Base-by-base conservation (phyloP, 2,888 invertebrate genomes). In the Margaritifera margaritifera region DNA sequence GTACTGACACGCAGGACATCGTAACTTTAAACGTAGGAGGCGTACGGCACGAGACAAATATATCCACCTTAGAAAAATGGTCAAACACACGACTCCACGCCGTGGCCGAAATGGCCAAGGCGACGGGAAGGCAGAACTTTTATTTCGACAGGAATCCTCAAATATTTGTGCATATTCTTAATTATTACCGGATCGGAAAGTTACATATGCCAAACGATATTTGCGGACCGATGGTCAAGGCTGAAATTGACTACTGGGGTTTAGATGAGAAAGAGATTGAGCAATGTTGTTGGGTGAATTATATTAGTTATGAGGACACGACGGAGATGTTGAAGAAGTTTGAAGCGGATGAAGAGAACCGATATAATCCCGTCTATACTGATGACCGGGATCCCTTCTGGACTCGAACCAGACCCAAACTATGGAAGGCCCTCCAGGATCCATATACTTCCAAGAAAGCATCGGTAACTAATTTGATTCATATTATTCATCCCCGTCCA, bases 281-380 rank as follows among this genome's bases (percentile, higher is more conserved):
- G 56, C 78, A 80, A 22, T 86, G 86, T 69, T 86, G 86, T 59
- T 83, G 83, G 84, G 80, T 84, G 31, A 78, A 79, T 54, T 86
- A 86, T 63, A 84, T 81, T 20, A 79, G 77, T 57, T 80, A 80
- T 56, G 78, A 81, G 61, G 80, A 79, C 24, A 80, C 80, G 4
- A 74, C 75, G 65, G 77, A 75, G 18, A 77, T 79, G 75, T 68
- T 83, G 25, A 75, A 76, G 50, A 75, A 75, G 63, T 84, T 82
- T 66, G 78, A 84, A 55, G 68, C 70, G 5, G 80, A 81, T 64
- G 80, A 81, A 50, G 56, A 74, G 8, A 72, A 78, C 24, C 71
- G 77, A 50, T 71, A 77, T 24, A 72, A 78, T n/a, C 66, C 79
- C 1, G 72, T 74, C 53, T 72, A 75, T 56, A 77, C 78, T 0